These are phyloP conservation scores for Endomychus coccineus DNA, from an alignment of 2,888 invertebrate species.

Conservation along the genomic window DNA sequence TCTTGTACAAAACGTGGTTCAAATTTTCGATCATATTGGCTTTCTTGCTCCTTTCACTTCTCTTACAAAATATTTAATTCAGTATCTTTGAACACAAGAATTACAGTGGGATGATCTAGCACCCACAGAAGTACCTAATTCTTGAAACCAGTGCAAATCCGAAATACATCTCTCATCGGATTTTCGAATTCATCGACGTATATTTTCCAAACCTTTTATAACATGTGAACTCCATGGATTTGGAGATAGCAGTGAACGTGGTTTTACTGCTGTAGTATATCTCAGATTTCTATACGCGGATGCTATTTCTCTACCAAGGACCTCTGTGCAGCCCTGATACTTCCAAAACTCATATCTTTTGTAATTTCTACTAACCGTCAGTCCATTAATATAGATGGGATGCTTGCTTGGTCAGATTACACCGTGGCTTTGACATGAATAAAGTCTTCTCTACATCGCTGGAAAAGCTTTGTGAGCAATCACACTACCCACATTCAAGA, in stretches of 20 bases:
- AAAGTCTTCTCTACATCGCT: too few species aligned
- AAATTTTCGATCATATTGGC: neutral
- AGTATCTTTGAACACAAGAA: neutral
- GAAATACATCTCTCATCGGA: neutral
- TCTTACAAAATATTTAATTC: neutral
- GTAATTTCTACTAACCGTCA: too few species aligned
- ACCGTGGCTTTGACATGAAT: neutral
- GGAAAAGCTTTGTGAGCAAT: too few species aligned
- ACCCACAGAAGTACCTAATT: neutral
- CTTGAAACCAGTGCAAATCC: neutral
- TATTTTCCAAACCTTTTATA: too few species aligned
- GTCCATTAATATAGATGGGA: too few species aligned
- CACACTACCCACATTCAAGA: too few species aligned
- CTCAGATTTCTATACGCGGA: conserved; percentile 7
- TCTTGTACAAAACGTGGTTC: neutral
- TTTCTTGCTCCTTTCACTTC: neutral
- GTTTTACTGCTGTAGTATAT: conserved; percentile 5
- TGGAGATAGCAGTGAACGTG: too few species aligned
- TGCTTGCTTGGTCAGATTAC: too few species aligned
- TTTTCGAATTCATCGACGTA: too few species aligned
- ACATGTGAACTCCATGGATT: too few species aligned
- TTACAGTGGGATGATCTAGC: neutral
- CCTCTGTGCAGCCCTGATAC: too few species aligned
- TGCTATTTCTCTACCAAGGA: neutral
- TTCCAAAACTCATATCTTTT: too few species aligned